Evolutionary conservation across 2,797 vertebrate species (phyloP), one percentile per base, ranked within the genome.

Genomic region (Gymnothorax javanicus): DNA sequence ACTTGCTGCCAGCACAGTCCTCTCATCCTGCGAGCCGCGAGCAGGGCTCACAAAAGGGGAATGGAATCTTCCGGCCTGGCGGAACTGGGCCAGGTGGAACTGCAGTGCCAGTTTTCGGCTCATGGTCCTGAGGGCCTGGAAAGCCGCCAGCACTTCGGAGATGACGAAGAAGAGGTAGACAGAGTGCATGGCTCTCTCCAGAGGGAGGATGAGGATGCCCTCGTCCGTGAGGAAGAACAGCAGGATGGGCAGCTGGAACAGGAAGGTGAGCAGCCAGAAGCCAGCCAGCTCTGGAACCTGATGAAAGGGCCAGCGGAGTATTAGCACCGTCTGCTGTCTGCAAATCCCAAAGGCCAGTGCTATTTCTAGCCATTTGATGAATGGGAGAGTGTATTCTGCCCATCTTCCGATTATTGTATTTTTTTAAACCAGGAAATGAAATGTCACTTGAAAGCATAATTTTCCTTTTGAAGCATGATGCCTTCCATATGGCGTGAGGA

Each of bases 221-320:
- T 95, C 90, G 83, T 98, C 97, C 0, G 85, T 96, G 91, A 97
- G 91, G 90, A 98, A 95, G 92, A 98, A 98, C n/a, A 98, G 95
- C 88, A 98, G 90, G 52, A 97, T 91, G 0, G 97, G 97, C 87
- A 97, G 94, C 94, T 98, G 97, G 90, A 98, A 96, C 84, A 96
- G 91, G 87, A 97, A 93, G 82, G 97, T 97, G 89, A 98, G 94
- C 56, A 98, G 94, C 92, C 97, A 96, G 93, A 98, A 98, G 54
- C 95, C 96, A 0, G 97, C 96, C 81, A 98, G 93, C 89, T 97
- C 96, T 0, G 97, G 97, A 62, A 97, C 96, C 97, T 98, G 94
- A 89, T 89, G 87, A 91, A 90, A 88, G 33, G 17, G 57, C 23
- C 27, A 69, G 85, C 15, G 25, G 25, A 79, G 6, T 54, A 79